These are phyloP conservation scores for Oxygymnocypris stewartii DNA, from an alignment of 2,113 vertebrate genomes.

Conservation along the genomic window DNA sequence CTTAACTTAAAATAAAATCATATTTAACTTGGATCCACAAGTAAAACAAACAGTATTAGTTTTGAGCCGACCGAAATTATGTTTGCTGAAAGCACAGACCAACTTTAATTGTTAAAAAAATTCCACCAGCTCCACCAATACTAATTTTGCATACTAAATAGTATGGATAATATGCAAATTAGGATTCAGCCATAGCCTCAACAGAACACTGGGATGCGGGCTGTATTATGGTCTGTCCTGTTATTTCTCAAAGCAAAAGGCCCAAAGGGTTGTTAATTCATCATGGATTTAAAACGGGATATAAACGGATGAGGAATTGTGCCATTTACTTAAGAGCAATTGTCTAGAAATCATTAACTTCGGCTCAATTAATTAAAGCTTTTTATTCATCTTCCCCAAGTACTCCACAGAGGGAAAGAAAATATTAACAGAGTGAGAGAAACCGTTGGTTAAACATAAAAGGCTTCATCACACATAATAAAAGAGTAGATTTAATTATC, in stretches of 20 bases:
- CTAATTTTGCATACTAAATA: not conserved
- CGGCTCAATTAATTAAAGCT: conserved; percentile 25
- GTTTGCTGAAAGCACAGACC: not conserved
- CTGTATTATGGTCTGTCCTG: not conserved
- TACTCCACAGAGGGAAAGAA: conserved; percentile 15
- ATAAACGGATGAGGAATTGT: conserved; percentile 26
- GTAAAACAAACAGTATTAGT: not conserved
- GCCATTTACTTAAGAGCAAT: conserved; percentile 32
- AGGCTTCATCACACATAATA: conserved; percentile 16
- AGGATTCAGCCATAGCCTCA: not conserved
- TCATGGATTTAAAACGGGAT: not conserved
- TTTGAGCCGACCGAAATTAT: not conserved
- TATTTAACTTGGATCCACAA: not conserved
- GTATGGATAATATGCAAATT: not conserved
- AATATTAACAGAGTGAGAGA: conserved; percentile 29
- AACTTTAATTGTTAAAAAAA: not conserved
- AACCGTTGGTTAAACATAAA: conserved; percentile 16
- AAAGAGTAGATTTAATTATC: conserved; percentile 18
- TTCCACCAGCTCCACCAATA: not conserved
- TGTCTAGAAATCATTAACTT: conserved; percentile 34
- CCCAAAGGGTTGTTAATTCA: conserved; percentile 17
- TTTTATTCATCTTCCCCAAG: conserved; percentile 29
- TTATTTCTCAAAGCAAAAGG: conserved; percentile 2
- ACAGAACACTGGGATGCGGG: conserved; percentile 6
- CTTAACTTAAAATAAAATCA: not conserved